Evolutionary conservation across 2,888 invertebrate species (phyloP).

Genomic region (Eupithecia vulgata): DNA sequence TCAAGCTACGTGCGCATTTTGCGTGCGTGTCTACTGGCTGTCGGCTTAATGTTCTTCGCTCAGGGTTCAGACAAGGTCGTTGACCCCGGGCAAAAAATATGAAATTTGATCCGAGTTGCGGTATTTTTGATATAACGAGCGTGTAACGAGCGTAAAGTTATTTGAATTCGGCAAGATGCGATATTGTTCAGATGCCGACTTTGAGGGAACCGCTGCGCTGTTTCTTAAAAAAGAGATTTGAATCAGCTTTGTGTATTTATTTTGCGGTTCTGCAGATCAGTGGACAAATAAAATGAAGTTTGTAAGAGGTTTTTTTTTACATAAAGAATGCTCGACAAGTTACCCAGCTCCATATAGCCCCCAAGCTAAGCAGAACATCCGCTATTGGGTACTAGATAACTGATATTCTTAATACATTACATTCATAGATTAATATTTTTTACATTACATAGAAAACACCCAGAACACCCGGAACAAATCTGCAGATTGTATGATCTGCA

Average conservation of each 20-base stretch:
- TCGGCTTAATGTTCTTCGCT: constrained; percentile 9
- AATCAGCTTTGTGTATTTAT: constrained; percentile 18
- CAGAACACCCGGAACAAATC: neutral
- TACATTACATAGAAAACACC: neutral
- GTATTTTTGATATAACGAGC: constrained; percentile 63
- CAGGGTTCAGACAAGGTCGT: constrained; percentile 59
- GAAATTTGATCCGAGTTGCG: constrained; percentile 63
- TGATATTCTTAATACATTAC: neutral
- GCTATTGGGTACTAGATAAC: too few relatives aligned
- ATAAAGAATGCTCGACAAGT: neutral
- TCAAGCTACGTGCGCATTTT: too few relatives aligned
- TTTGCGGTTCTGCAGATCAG: neutral
- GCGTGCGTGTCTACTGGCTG: constrained; percentile 12
- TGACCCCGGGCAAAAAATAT: constrained; percentile 62
- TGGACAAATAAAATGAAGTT: neutral
- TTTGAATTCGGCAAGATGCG: constrained; percentile 40
- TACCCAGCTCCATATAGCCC: neutral
- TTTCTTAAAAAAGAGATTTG: constrained; percentile 22
- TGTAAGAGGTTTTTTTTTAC: too few relatives aligned
- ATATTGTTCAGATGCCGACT: constrained; percentile 23
- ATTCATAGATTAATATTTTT: neutral
- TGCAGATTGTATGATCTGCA: neutral
- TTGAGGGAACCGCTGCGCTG: constrained; percentile 34
- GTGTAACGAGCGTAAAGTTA: constrained; percentile 49
- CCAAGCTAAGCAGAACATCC: neutral